Base-by-base conservation (phyloP, 1,140 invertebrate species). In the Metopolophium dirhodum region DNA sequence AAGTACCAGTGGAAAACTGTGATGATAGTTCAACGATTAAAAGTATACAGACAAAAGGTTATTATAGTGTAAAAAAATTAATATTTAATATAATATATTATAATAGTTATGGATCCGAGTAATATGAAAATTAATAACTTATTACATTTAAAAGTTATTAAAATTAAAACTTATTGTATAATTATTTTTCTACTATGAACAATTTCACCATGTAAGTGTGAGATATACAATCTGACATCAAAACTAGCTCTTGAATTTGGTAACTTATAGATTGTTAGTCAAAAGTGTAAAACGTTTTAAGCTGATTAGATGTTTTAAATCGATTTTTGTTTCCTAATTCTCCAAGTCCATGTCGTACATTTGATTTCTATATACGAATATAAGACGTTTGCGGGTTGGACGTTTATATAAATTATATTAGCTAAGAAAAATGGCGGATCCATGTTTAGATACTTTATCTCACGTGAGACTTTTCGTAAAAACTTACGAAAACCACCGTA, bases 401-500 rank as follows among this genome's bases (percentile, higher is more conserved):
- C 83, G 83, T 85, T 37, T 86, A 18, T 77, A 77, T n/a, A 77
- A 77, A 77, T 47, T 47, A 47, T 86, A 47, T 47, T 47, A 41
- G 85, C 7, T 18, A 89, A 57, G 22, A 90, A 45, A 68, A 90
- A 90, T 90, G 18, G 54, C 18, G 37, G 37, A 90, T 68, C 23
- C 23, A 6, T 68, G 61, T 45, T 90, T 61, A 45, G 54, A 57
- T 93, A 86, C 47, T 86, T 93, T 93, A 93, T 93, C 91, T 57
- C 77, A 86, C 77, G 77, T 51, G 82, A 51, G 37, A 85, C 41
- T 93, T 93, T 93, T 86, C 8, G 35, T 85, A 93, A 93, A 93
- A 93, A 93, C 91, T 93, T 93, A 23, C 26, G 26, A 86, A 93
- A 93, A 83, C 91, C 77, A 51, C 26, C 49, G 68, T 93, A 93